phyloP scores from a whole-genome alignment of 2,888 invertebrate species.

The Rhodophaea formosa region DNA sequence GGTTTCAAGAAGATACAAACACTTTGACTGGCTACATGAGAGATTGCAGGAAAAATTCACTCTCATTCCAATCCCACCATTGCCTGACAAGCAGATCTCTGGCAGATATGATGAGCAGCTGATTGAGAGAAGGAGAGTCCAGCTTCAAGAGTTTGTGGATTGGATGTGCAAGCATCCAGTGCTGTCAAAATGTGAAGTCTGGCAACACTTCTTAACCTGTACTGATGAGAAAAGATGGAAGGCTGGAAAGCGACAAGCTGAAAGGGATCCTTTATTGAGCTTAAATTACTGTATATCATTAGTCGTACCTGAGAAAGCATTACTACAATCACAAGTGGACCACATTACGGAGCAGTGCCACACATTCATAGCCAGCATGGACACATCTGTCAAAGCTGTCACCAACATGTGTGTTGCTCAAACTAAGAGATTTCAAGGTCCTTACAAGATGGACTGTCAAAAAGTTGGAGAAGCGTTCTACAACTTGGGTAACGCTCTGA shows the following conservation, averaged over 20 bases:
- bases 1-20: conserved; percentile 97
- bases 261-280: conserved; percentile 94
- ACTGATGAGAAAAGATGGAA: conserved; percentile 99
- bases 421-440: conserved; percentile 91
- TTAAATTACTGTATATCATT: conserved; percentile 95
- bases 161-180: conserved; percentile 98
- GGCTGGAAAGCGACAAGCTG: conserved; percentile 95
- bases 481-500: conserved; percentile 90
- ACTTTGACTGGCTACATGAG: conserved; percentile 99
- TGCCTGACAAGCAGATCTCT: conserved; percentile 99
- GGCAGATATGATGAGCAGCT: conserved; percentile 98
- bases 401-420: conserved; percentile 91
- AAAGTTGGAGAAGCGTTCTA: conserved; percentile 94
- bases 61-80: conserved; percentile 96
- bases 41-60: conserved; percentile 96
- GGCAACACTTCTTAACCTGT: conserved; percentile 98
- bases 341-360: conserved; percentile 91
- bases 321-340: conserved; percentile 88
- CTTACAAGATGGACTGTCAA: conserved; percentile 94
- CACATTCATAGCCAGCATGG: conserved; percentile 91
- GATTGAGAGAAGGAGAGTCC: conserved; percentile 95
- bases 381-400: conserved; percentile 91
- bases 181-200: conserved; percentile 93
- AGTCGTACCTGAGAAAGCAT: conserved; percentile 89
- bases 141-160: conserved; percentile 97